Evolutionary conservation across 2,888 invertebrate genomes (phyloP).

Genomic region (Amphipyra berbera): DNA sequence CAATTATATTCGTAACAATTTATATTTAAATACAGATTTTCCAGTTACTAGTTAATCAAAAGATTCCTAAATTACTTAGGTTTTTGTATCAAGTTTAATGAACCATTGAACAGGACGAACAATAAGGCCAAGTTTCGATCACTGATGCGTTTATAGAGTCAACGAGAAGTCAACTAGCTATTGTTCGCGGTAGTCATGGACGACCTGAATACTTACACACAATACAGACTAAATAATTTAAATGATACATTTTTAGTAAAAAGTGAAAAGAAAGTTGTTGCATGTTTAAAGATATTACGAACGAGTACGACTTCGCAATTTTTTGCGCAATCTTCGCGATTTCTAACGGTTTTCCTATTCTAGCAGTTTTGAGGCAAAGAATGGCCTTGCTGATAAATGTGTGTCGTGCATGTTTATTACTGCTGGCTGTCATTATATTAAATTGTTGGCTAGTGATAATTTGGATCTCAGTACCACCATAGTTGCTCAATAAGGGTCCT

Average conservation of each 20-base stretch:
- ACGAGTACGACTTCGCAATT: conserved; percentile 22
- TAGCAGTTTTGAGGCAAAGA: conserved; percentile 5
- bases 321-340: conserved; percentile 28
- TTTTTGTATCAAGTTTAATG: background rate
- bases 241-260: too few relatives aligned
- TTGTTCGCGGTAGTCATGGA: conserved; percentile 20
- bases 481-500: conserved; percentile 24
- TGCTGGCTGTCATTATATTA: conserved; percentile 21
- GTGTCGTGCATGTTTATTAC: conserved; percentile 26
- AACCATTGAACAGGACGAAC: background rate
- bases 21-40: too few relatives aligned
- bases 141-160: conserved; percentile 31
- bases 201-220: conserved; percentile 6
- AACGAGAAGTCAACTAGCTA: conserved; percentile 19
- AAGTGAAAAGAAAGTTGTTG: conserved; percentile 4
- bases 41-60: too few relatives aligned
- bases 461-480: too few relatives aligned
- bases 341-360: conserved; percentile 39
- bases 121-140: background rate
- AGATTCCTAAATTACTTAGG: too few relatives aligned
- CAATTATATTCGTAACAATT: too few relatives aligned
- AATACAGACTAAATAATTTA: background rate
- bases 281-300: conserved; percentile 7
- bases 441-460: conserved; percentile 1
- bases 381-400: conserved; percentile 9